Evolutionary conservation across 2,797 vertebrate species (phyloP).

Genomic region (Mareca strepera): DNA sequence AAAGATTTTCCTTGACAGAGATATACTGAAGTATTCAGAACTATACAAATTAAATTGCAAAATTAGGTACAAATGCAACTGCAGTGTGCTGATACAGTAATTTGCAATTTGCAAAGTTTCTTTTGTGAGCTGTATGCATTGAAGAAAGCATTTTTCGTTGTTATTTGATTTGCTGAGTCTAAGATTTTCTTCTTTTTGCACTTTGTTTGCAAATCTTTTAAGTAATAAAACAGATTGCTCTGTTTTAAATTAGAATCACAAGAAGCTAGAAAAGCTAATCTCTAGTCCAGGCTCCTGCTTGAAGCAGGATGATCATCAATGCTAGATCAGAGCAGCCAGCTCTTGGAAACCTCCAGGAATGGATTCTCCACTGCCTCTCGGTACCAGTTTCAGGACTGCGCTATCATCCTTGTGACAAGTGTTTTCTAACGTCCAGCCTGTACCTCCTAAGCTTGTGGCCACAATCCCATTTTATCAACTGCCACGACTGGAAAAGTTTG

Average conservation of each 20-base stretch:
- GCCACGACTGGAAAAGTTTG: background rate
- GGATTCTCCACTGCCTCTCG: background rate
- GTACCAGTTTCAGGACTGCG: background rate
- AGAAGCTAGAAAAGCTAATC: background rate
- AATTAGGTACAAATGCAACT: slow-evolving; percentile 45
- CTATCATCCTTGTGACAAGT: background rate
- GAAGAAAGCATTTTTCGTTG: background rate
- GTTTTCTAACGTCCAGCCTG: background rate
- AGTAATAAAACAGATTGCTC: background rate
- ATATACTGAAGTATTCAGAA: background rate
- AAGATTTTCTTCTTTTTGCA: background rate
- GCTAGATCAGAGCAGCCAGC: background rate
- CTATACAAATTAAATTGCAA: slow-evolving; percentile 35
- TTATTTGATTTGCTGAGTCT: background rate
- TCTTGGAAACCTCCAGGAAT: background rate
- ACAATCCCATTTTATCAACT: background rate
- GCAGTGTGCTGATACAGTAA: background rate
- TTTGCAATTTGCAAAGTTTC: slow-evolving; percentile 35
- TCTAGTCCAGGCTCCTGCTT: background rate
- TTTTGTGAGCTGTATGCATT: background rate
- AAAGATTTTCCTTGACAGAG: background rate
- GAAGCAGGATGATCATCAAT: background rate
- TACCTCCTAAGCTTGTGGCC: background rate
- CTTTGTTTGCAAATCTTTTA: background rate
- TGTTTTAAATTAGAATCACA: background rate